Evolutionary conservation across 1,140 invertebrate species (phyloP), one percentile per base, ranked within the genome.

Genomic region (Aphelenchoides avenae): DNA sequence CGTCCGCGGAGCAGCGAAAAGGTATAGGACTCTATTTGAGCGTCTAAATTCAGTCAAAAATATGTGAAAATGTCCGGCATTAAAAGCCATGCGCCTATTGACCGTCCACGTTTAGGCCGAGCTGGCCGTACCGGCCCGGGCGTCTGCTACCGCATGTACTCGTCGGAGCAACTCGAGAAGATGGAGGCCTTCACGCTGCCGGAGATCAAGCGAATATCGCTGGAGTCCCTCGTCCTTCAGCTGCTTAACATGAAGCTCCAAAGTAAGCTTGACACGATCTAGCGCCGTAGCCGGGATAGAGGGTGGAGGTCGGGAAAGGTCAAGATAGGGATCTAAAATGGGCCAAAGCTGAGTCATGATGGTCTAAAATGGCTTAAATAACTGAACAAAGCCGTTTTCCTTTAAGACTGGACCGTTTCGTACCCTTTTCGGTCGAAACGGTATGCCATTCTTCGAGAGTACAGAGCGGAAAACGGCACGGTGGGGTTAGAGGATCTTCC

Each of bases 1-100:
- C 94, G 0, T 94, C 89, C 76, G 91, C 92, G 11, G 90, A 97
- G 76, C 94, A 98, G 78, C 83, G 94, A 57, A 93, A 93, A 80
- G 94, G 94, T 64, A 26, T n/a, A n/a, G n/a, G n/a, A n/a, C n/a
- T n/a, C n/a, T n/a, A n/a, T 31, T 73, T 22, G n/a, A n/a, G n/a
- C n/a, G n/a, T n/a, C n/a, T n/a, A n/a, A n/a, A n/a, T n/a, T n/a
- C n/a, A n/a, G n/a, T n/a, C n/a, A 4, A 34, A 44, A 20, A 22
- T 48, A 22, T 46, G 29, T 48, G 15, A 48, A 5, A 44, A 11
- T 11, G 20, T 15, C 11, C 29, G 29, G 11, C 9, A 44, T 18
- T 18, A 50, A 40, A 52, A 11, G 37, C 5, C 37, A 7, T 46
- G 2, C 6, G 9, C 56, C 3, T 59, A 26, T 66, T 53, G 34